Percentiles rank a stretch among this genome's conserved stretches.
Conservation (phyloP, 1,140 invertebrate species). For the Platyscapa corneri region DNA sequence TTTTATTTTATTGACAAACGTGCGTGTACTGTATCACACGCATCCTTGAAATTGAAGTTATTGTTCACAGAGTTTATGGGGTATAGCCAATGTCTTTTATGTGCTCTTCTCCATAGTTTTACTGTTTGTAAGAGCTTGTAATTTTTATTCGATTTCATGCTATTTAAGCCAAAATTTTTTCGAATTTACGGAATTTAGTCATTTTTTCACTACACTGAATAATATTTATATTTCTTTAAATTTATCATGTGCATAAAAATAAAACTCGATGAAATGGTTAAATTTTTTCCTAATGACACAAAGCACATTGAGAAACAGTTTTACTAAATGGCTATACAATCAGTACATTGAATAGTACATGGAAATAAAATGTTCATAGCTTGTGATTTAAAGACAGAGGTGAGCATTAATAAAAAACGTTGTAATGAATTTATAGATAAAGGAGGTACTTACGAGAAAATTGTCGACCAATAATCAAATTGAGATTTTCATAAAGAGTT, state of each 20-base stretch:
- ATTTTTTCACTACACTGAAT: not conserved
- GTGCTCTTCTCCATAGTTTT: not conserved
- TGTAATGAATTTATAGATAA: too few relatives aligned
- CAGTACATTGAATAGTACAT: too few relatives aligned
- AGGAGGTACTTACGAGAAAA: not conserved
- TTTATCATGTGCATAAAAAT: too few relatives aligned
- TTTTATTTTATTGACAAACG: conserved; percentile 36
- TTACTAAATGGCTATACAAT: too few relatives aligned
- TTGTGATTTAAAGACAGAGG: too few relatives aligned
- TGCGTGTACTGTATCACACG: conserved; percentile 8
- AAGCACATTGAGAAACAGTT: too few relatives aligned
- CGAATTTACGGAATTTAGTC: not conserved
- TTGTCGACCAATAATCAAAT: not conserved
- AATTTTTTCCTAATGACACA: too few relatives aligned
- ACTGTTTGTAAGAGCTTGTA: not conserved
- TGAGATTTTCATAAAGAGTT: conserved; percentile 17
- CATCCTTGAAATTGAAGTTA: conserved; percentile 24
- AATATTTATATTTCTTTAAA: not conserved
- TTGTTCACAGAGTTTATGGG: conserved; percentile 38
- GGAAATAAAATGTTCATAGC: too few relatives aligned
- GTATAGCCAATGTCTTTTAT: conserved; percentile 36
- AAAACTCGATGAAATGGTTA: too few relatives aligned
- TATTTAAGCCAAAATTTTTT: not conserved
- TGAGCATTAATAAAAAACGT: too few relatives aligned
- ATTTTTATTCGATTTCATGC: not conserved